Conservation (phyloP, 2,888 invertebrate genomes). For the Tortrix viridana region DNA sequence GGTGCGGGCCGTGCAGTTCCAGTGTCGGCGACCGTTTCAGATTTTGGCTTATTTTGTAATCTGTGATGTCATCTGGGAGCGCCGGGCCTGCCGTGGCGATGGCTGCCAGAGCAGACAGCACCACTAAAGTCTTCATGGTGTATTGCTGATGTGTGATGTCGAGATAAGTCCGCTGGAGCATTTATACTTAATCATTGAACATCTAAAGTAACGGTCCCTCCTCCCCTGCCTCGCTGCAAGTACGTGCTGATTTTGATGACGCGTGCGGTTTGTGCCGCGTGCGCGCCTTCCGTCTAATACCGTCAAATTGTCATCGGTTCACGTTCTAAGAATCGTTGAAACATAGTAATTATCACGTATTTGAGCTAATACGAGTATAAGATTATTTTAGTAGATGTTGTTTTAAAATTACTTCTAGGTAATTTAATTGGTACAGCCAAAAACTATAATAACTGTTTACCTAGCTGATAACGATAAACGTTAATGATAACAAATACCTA, state of each 20-base stretch:
- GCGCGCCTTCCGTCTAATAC: slow-evolving; percentile 50
- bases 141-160: slow-evolving; percentile 60
- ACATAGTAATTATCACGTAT: slow-evolving; percentile 29
- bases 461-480: no score
- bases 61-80: slow-evolving; percentile 47
- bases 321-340: slow-evolving; percentile 27
- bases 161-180: slow-evolving; percentile 44
- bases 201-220: slow-evolving; percentile 42
- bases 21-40: slow-evolving; percentile 30
- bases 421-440: no score
- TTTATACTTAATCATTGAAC: slow-evolving; percentile 65
- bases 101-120: slow-evolving; percentile 63
- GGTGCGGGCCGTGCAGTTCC: background rate
- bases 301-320: slow-evolving; percentile 35
- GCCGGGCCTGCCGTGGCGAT: slow-evolving; percentile 66
- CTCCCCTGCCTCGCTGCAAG: slow-evolving; percentile 44
- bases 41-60: slow-evolving; percentile 41
- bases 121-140: slow-evolving; percentile 73
- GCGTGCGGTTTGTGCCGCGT: slow-evolving; percentile 54
- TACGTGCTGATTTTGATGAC: slow-evolving; percentile 61
- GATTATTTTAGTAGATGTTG: slow-evolving; percentile 12
- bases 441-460: no score
- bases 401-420: background rate
- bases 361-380: slow-evolving; percentile 16
- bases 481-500: no score